phyloP scores from a whole-genome alignment of 2,797 vertebrate genomes.

The Geotrypetes seraphini region DNA sequence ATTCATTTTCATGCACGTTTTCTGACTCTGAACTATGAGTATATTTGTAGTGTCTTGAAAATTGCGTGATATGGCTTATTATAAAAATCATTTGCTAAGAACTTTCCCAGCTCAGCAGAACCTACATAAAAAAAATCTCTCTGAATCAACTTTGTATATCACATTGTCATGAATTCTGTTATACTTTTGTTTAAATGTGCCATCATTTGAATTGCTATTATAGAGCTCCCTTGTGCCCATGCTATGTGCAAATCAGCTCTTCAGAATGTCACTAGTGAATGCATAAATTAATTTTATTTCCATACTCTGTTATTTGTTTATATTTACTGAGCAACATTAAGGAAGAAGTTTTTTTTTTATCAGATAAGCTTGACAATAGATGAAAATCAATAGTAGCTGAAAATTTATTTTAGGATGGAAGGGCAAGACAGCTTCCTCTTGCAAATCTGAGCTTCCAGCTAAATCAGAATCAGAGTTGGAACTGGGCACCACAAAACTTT shows the following conservation, averaged over 20 bases:
- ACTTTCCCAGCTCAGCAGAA: background rate
- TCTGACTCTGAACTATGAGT: background rate
- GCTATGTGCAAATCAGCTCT: background rate
- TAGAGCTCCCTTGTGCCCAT: background rate
- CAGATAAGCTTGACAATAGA: no score
- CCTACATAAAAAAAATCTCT: background rate
- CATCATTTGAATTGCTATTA: no score
- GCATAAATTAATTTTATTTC: background rate
- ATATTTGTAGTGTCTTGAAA: no score
- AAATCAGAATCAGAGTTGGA: no score
- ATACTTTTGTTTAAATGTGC: slow-evolving; percentile 11
- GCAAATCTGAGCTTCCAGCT: no score
- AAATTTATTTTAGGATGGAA: no score
- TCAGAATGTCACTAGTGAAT: background rate
- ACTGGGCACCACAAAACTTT: no score
- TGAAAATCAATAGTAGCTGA: no score
- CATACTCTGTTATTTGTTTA: background rate
- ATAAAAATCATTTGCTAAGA: no score
- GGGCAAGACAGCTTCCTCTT: no score
- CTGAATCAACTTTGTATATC: background rate
- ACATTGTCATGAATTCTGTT: slow-evolving; percentile 1
- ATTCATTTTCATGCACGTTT: background rate
- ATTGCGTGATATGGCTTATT: no score
- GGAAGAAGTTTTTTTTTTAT: no score
- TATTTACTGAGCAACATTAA: background rate